phyloP scores from a whole-genome alignment of 2,888 invertebrate species.

The Tolmerus cingulatus region DNA sequence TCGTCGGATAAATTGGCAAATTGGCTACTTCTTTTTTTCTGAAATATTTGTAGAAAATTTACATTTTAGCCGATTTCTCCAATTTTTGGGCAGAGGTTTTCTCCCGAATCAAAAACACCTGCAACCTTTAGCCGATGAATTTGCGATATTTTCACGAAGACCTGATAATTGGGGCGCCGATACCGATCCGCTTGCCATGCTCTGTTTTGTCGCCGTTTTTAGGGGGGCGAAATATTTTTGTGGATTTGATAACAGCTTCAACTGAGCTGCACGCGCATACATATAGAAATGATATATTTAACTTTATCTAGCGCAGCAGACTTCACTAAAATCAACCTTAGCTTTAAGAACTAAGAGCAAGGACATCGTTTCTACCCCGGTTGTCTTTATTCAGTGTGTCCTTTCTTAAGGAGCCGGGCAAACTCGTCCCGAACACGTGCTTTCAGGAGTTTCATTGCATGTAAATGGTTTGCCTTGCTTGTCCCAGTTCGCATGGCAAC shows the following conservation, averaged over 20 bases:
- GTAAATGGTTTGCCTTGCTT: not conserved
- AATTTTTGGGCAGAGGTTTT: not conserved
- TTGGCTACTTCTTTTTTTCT: not conserved
- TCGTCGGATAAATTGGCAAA: not conserved
- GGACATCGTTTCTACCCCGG: not conserved
- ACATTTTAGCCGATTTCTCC: not conserved
- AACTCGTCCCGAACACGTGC: not conserved
- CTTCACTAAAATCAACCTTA: not conserved
- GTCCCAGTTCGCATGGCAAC: not conserved
- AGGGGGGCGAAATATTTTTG: not conserved
- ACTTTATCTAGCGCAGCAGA: not conserved
- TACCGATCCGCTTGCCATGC: not conserved
- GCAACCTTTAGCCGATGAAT: not conserved
- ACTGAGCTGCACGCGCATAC: not conserved
- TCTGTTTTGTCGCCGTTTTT: not conserved
- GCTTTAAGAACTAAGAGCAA: not conserved
- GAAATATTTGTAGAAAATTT: not conserved
- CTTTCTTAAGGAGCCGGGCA: not conserved
- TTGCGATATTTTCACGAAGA: not conserved
- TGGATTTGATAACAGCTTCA: not conserved
- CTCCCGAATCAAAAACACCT: not conserved
- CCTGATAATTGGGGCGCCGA: not conserved
- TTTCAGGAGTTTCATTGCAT: not conserved
- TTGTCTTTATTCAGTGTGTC: not conserved
- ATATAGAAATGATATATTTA: not conserved